These are phyloP conservation scores for Dynastes grantii DNA, from an alignment of 2,888 invertebrate genomes.

Conservation along the genomic window DNA sequence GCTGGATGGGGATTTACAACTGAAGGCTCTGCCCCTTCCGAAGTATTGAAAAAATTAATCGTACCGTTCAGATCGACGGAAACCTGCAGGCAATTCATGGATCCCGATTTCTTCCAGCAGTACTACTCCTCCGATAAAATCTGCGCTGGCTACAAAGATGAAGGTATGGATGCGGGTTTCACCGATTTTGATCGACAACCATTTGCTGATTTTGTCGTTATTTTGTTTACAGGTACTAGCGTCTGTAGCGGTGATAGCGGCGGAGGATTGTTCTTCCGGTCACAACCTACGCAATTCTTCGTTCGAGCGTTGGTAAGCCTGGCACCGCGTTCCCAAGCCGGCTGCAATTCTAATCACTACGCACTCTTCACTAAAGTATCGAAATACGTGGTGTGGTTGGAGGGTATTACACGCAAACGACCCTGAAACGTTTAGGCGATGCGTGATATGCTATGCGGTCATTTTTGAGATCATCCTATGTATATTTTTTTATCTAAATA, in stretches of 20 bases:
- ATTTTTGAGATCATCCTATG: no score
- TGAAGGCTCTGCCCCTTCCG: slow-evolving; percentile 57
- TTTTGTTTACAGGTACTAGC: slow-evolving; percentile 64
- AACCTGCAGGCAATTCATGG: slow-evolving; percentile 51
- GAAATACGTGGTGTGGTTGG: slow-evolving; percentile 57
- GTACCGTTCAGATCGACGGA: slow-evolving; percentile 52
- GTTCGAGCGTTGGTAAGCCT: slow-evolving; percentile 70
- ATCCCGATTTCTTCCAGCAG: slow-evolving; percentile 48
- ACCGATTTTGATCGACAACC: no score
- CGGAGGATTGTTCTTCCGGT: slow-evolving; percentile 69
- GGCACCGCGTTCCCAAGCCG: slow-evolving; percentile 59
- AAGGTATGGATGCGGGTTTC: slow-evolving; percentile 40
- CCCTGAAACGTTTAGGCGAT: not conserved
- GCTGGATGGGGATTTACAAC: slow-evolving; percentile 64
- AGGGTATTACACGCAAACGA: not conserved
- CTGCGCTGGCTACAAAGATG: slow-evolving; percentile 56
- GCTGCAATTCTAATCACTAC: slow-evolving; percentile 64
- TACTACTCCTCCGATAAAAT: slow-evolving; percentile 56
- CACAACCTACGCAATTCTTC: slow-evolving; percentile 63
- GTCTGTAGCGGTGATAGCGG: slow-evolving; percentile 72
- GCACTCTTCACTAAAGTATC: slow-evolving; percentile 67
- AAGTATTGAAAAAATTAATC: slow-evolving; percentile 55
- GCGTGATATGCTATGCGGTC: no score
- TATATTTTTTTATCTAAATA: no score
- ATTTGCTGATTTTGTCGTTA: no score